Evolutionary conservation across 2,888 invertebrate species (phyloP).

Genomic region (Lasioglossum villosulum): DNA sequence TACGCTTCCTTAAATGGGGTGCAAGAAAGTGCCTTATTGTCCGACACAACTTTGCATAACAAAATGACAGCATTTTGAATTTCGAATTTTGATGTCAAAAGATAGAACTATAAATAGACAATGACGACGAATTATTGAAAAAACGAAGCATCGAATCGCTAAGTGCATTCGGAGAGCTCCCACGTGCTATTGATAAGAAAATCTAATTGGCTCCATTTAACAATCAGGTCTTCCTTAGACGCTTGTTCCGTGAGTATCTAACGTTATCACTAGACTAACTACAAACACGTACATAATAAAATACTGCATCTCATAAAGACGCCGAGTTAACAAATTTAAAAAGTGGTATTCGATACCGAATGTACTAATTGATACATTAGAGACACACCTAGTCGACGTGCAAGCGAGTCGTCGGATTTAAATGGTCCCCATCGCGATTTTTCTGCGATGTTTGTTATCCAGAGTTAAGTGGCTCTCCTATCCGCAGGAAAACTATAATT

Average conservation of each 20-base stretch:
- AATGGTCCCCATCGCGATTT: not conserved
- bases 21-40: too few species aligned
- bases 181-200: not conserved
- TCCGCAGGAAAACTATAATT: constrained; percentile 7
- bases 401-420: not conserved
- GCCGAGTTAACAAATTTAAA: not conserved
- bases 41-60: too few species aligned
- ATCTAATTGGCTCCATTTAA: not conserved
- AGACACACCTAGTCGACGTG: not conserved
- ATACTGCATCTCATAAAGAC: not conserved
- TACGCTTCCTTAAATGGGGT: too few species aligned
- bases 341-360: not conserved
- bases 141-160: not conserved
- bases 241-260: not conserved
- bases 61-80: too few species aligned
- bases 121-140: too few species aligned
- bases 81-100: too few species aligned
- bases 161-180: not conserved
- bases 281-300: not conserved
- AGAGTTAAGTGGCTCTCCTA: not conserved
- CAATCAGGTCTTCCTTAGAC: not conserved
- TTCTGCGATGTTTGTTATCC: not conserved
- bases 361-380: not conserved
- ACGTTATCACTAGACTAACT: not conserved
- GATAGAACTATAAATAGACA: too few species aligned